Percentiles rank a stretch among this genome's conserved stretches.
These are phyloP conservation scores for Cheilosia vulpina DNA, from an alignment of 2,888 invertebrate genomes.

Conservation along the genomic window DNA sequence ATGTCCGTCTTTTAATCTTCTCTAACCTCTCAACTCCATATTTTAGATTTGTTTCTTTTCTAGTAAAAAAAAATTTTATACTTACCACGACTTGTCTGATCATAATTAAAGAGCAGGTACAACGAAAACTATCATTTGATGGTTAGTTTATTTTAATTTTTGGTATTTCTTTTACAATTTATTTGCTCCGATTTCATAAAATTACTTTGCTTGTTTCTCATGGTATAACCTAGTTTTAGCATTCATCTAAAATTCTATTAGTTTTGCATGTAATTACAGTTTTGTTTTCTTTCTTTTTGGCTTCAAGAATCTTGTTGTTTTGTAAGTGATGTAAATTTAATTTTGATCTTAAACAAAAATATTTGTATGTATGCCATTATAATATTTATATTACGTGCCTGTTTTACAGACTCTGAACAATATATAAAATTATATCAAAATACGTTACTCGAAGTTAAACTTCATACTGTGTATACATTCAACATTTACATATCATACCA, in stretches of 20 bases:
- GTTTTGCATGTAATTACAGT: conserved; percentile 55
- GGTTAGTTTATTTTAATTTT: conserved; percentile 54
- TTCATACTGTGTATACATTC: conserved; percentile 51
- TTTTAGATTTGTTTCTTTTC: too few species aligned
- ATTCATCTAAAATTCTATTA: conserved; percentile 53
- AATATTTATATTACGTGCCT: conserved; percentile 11
- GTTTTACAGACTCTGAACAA: conserved; percentile 58
- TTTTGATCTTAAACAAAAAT: conserved; percentile 25
- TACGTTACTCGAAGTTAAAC: conserved; percentile 14
- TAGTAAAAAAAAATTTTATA: background rate
- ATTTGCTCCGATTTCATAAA: conserved; percentile 34
- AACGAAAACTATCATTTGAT: conserved; percentile 19
- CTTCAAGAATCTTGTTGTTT: conserved; percentile 53
- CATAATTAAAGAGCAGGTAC: too few species aligned
- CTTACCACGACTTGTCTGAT: background rate
- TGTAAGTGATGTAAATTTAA: conserved; percentile 35
- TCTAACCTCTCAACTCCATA: too few species aligned
- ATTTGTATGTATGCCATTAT: background rate
- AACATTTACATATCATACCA: conserved; percentile 29
- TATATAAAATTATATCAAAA: conserved; percentile 29
- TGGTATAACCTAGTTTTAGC: conserved; percentile 36
- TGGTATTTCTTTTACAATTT: conserved; percentile 51
- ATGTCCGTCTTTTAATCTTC: too few species aligned
- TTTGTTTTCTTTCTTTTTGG: conserved; percentile 30
- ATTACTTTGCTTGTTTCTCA: background rate